A percentile compares a stretch with the other conserved stretches of the same genome.
Conservation (phyloP, 2,888 invertebrate genomes). For the Octonoba sinensis region DNA sequence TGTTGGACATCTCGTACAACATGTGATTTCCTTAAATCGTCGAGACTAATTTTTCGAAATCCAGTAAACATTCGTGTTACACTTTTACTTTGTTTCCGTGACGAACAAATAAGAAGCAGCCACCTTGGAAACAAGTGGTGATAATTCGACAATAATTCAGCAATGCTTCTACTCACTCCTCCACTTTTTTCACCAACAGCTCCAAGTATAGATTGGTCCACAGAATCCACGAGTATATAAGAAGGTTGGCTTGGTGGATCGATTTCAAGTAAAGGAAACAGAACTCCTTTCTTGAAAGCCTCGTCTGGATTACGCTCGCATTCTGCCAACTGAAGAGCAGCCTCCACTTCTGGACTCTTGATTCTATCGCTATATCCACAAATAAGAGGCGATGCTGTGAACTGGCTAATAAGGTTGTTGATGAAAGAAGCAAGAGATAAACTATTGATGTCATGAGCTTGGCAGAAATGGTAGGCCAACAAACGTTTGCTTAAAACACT, state of each 20-base stretch:
- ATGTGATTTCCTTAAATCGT: conserved; percentile 84
- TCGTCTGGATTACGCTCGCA: conserved; percentile 91
- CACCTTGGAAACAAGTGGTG: conserved; percentile 93
- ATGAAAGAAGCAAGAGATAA: conserved; percentile 89
- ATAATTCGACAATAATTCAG: conserved; percentile 87
- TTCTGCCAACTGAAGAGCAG: conserved; percentile 82
- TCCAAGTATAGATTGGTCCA: conserved; percentile 79
- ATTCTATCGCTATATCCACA: conserved; percentile 82
- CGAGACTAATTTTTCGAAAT: conserved; percentile 90
- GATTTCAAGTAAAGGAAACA: conserved; percentile 88
- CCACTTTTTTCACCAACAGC: conserved; percentile 50
- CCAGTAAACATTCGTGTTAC: conserved; percentile 80
- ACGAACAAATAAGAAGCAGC: conserved; percentile 90
- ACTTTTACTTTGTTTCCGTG: conserved; percentile 85
- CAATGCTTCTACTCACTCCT: conserved; percentile 78
- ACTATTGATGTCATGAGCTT: conserved; percentile 82
- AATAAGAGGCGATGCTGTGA: conserved; percentile 74
- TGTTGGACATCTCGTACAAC: conserved; percentile 96
- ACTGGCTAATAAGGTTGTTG: conserved; percentile 85
- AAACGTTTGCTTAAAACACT: conserved; percentile 81
- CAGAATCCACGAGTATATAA: conserved; percentile 90
- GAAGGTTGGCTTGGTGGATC: conserved; percentile 85
- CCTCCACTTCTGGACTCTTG: conserved; percentile 85
- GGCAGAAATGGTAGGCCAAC: conserved; percentile 87
- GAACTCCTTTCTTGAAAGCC: conserved; percentile 87